These are phyloP conservation scores for Equus quagga DNA, from an alignment of 2,113 vertebrate genomes.

Conservation along the genomic window DNA sequence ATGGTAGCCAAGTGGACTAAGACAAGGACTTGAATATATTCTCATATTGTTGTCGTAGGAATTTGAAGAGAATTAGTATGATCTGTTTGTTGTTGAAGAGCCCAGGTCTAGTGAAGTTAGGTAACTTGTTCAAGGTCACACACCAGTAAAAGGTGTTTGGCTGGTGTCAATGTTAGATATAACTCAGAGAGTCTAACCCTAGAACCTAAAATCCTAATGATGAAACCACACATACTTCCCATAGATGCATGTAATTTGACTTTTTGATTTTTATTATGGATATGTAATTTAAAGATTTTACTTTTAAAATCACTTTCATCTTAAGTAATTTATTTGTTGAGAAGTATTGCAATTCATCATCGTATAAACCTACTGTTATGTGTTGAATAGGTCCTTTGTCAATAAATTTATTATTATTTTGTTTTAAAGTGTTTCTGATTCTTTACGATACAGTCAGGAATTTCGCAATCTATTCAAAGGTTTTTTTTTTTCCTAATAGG, in stretches of 20 bases:
- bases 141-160: background rate
- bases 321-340: background rate
- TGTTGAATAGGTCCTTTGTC: background rate
- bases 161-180: background rate
- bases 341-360: background rate
- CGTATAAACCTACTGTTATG: background rate
- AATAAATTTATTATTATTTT: slow-evolving; percentile 53
- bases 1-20: background rate
- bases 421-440: background rate
- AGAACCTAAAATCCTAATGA: background rate
- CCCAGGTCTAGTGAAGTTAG: background rate
- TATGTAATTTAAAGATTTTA: background rate
- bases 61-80: background rate
- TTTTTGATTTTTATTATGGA: background rate
- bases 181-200: background rate
- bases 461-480: slow-evolving; percentile 32
- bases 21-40: background rate
- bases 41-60: background rate
- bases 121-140: background rate
- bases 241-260: background rate
- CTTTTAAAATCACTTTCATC: background rate
- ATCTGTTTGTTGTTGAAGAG: background rate
- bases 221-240: background rate
- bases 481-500: background rate
- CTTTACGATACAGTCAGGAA: slow-evolving; percentile 17